These are phyloP conservation scores for Agapornis canus DNA, from an alignment of 2,797 vertebrate species.

Conservation along the genomic window DNA sequence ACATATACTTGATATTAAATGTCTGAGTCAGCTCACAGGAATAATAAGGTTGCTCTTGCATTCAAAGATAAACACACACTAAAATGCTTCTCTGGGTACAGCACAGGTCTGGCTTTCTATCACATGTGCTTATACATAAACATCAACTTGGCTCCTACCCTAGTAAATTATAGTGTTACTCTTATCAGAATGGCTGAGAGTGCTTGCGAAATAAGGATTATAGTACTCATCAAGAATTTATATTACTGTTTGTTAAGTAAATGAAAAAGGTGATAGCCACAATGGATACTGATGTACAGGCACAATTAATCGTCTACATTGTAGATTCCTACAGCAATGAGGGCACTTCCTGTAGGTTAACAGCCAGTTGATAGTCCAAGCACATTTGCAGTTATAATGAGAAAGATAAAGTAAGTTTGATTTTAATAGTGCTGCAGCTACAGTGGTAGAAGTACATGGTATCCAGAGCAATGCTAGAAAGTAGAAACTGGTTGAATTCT, in stretches of 20 bases:
- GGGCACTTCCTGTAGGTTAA: background rate
- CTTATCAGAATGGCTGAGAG: background rate
- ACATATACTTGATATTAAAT: background rate
- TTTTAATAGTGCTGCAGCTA: background rate
- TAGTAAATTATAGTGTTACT: background rate
- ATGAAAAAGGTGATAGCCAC: background rate
- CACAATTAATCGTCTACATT: background rate
- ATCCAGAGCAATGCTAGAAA: background rate
- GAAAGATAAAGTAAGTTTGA: background rate
- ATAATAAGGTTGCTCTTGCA: background rate
- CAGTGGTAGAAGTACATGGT: background rate
- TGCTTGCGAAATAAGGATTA: background rate
- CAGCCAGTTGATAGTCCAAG: background rate
- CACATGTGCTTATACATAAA: background rate
- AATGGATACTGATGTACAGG: background rate
- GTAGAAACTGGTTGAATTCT: background rate
- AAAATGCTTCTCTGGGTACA: background rate
- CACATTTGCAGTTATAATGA: background rate
- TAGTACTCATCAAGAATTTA: background rate
- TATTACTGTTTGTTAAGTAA: background rate
- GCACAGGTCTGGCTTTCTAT: background rate
- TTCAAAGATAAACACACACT: background rate
- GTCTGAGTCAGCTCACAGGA: background rate
- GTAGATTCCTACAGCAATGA: background rate
- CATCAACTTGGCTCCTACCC: background rate